These are phyloP conservation scores for Polydesmus complanatus DNA, from an alignment of 2,888 invertebrate genomes.

Conservation along the genomic window DNA sequence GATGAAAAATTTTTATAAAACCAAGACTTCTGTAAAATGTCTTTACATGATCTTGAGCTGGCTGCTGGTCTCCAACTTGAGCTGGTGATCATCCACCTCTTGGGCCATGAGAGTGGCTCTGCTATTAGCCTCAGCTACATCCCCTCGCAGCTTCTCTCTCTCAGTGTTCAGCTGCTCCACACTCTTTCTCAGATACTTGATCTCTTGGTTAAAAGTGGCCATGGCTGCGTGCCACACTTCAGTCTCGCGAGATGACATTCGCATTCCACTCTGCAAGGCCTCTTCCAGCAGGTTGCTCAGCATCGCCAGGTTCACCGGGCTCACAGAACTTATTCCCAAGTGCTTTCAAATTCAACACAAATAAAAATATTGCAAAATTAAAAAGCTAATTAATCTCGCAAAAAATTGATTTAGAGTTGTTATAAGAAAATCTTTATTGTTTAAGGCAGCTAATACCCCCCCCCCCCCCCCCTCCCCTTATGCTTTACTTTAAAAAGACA, in stretches of 20 bases:
- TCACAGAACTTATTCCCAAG: conserved; percentile 14
- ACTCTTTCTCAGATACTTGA: conserved; percentile 27
- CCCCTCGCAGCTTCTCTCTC: conserved; percentile 61
- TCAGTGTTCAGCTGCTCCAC: conserved; percentile 57
- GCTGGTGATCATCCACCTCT: conserved; percentile 82
- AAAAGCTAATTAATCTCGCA: background rate
- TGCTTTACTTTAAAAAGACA: too few relatives aligned
- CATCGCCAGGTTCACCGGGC: conserved; percentile 10
- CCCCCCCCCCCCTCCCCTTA: too few relatives aligned
- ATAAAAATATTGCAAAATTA: background rate
- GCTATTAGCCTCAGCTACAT: conserved; percentile 67
- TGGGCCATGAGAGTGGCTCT: conserved; percentile 67
- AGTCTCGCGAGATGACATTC: conserved; percentile 5
- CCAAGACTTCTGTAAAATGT: background rate
- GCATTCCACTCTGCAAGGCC: conserved; percentile 5
- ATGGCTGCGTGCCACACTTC: conserved; percentile 15
- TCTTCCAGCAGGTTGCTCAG: conserved; percentile 15
- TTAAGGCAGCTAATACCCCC: too few relatives aligned
- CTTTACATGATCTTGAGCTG: conserved; percentile 47
- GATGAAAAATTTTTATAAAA: background rate
- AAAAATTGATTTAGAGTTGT: too few relatives aligned
- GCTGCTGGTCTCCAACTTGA: conserved; percentile 60
- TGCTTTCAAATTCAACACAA: too few relatives aligned
- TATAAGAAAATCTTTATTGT: too few relatives aligned
- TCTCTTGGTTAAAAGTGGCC: conserved; percentile 13